A percentile compares a stretch with the other conserved stretches of the same genome.
Evolutionary conservation across 2,113 vertebrate genomes (phyloP).

Genomic region (Callaeas wilsoni): DNA sequence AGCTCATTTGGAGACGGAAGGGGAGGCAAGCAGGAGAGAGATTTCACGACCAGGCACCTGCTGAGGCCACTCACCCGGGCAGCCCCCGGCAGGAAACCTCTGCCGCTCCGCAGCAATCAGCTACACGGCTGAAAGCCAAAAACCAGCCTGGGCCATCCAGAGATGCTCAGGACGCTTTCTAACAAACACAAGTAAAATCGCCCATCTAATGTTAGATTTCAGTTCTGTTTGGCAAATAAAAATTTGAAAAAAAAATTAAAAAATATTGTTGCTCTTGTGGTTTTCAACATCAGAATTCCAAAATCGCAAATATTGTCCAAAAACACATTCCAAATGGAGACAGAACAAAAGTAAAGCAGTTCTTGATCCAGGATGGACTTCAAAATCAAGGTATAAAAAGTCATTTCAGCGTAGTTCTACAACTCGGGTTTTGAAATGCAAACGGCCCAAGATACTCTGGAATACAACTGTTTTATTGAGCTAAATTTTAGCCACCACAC

Average conservation of each 20-base stretch:
- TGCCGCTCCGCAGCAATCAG: neutral
- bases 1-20: neutral
- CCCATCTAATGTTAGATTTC: neutral
- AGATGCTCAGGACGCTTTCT: neutral
- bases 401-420: neutral
- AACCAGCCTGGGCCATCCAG: neutral
- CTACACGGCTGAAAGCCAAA: neutral
- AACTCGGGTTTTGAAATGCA: neutral
- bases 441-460: neutral
- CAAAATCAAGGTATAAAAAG: neutral
- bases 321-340: neutral
- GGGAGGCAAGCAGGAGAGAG: neutral
- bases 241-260: accelerated
- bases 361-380: neutral
- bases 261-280: neutral
- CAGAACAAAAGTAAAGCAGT: neutral
- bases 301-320: neutral
- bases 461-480: neutral
- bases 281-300: neutral
- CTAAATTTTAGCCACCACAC: neutral
- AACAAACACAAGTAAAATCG: neutral
- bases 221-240: neutral
- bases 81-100: neutral
- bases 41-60: neutral
- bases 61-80: neutral